Percentiles rank a stretch among this genome's conserved stretches.
phyloP scores from a whole-genome alignment of 2,797 vertebrate genomes.

The Odontamblyopus rebecca region DNA sequence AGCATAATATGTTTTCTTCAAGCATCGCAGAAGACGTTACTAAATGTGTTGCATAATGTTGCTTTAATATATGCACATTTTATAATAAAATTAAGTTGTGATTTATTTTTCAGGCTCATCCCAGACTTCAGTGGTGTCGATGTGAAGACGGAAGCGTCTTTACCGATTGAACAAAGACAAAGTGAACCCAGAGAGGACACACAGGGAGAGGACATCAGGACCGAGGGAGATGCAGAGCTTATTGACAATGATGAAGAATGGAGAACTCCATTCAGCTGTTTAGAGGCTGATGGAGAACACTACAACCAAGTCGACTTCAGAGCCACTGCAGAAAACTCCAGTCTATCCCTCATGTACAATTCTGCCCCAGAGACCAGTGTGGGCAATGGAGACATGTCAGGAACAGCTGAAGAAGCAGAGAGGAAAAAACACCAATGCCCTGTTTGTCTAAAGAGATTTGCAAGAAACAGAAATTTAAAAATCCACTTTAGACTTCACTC shows the following conservation, averaged over 20 bases:
- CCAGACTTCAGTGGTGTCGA: neutral
- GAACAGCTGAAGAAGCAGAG: neutral
- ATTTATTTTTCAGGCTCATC: neutral
- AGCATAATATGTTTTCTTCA: too few relatives aligned
- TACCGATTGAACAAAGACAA: neutral
- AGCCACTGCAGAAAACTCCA: neutral
- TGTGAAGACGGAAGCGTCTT: neutral
- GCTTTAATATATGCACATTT: neutral
- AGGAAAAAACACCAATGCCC: neutral
- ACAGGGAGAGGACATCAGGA: neutral
- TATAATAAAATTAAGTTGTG: neutral
- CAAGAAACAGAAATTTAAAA: neutral
- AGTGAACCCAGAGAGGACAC: neutral
- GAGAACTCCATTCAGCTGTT: neutral
- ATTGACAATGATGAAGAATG: neutral
- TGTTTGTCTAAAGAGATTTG: neutral
- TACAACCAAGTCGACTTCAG: neutral
- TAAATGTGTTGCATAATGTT: neutral
- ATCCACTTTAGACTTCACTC: slow-evolving; percentile 2
- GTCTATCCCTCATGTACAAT: neutral
- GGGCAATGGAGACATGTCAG: neutral
- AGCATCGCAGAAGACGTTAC: too few relatives aligned
- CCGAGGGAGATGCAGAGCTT: neutral
- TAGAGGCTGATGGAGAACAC: neutral
- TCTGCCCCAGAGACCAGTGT: neutral